Evolutionary conservation across 2,797 vertebrate genomes (phyloP).

Genomic region (Poeciliopsis presidionis): DNA sequence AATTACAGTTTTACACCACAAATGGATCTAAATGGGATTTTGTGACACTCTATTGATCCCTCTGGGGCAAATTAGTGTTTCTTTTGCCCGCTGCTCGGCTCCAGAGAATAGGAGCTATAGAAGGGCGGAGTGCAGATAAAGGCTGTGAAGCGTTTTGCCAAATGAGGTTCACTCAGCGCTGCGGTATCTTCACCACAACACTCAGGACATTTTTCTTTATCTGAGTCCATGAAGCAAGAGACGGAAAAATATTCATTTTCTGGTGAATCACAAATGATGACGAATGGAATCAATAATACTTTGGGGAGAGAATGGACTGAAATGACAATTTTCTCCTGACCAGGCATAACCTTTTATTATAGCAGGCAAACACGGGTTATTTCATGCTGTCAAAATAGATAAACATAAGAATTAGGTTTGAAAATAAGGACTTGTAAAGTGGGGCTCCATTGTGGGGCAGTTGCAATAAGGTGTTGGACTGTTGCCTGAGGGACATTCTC

Average conservation of each 20-base stretch:
- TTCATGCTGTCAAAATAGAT: conserved; percentile 17
- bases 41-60: conserved; percentile 68
- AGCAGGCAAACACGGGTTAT: conserved; percentile 4
- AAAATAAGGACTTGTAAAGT: conserved; percentile 5
- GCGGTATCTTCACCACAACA: background rate
- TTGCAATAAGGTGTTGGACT: background rate
- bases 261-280: conserved; percentile 32
- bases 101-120: conserved; percentile 23
- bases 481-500: background rate
- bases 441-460: background rate
- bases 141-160: conserved; percentile 16
- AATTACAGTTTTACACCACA: conserved; percentile 74
- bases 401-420: background rate
- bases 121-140: conserved; percentile 20
- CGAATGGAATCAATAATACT: conserved; percentile 24
- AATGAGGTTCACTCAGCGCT: conserved; percentile 15
- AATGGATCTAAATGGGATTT: conserved; percentile 77
- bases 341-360: conserved; percentile 23
- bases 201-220: conserved; percentile 1
- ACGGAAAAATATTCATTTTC: conserved; percentile 2
- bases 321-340: conserved; percentile 30
- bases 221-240: conserved; percentile 11
- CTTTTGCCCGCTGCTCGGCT: conserved; percentile 46
- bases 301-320: conserved; percentile 16
- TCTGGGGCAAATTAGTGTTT: conserved; percentile 64